Percentiles rank a stretch among this genome's conserved stretches.
These are phyloP conservation scores for Andrena chrysosceles DNA, from an alignment of 2,888 invertebrate genomes.

Conservation along the genomic window DNA sequence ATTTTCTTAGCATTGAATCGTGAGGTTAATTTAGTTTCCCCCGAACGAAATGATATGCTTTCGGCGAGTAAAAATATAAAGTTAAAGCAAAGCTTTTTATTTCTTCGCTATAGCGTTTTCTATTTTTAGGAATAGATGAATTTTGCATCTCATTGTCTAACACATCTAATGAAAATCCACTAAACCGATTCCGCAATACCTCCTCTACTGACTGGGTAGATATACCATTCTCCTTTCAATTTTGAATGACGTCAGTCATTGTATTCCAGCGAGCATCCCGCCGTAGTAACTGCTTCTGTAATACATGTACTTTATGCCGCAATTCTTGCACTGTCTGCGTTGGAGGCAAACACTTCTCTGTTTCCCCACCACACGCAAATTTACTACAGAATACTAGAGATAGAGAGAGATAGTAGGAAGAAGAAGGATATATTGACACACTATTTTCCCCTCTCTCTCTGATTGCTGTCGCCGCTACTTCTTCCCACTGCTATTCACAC, in stretches of 20 bases:
- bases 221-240: neutral
- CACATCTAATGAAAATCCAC: neutral
- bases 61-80: slow-evolving; percentile 3
- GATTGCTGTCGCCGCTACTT: too few relatives aligned
- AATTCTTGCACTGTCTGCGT: neutral
- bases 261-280: neutral
- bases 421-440: too few relatives aligned
- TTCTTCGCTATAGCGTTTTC: neutral
- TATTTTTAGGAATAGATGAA: neutral
- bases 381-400: too few relatives aligned
- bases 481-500: too few relatives aligned
- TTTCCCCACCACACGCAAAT: too few relatives aligned
- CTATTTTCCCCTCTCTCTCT: too few relatives aligned
- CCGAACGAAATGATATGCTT: neutral
- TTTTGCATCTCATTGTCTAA: neutral
- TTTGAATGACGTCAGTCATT: neutral
- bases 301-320: neutral
- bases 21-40: slow-evolving; percentile 1
- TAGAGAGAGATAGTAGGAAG: too few relatives aligned
- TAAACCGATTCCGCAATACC: slow-evolving; percentile 1
- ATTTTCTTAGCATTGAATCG: neutral
- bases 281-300: neutral
- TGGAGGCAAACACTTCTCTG: too few relatives aligned
- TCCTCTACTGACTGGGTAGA: neutral
- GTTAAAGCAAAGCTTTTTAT: slow-evolving; percentile 10